Evolutionary conservation across 2,888 invertebrate genomes (phyloP).

Genomic region (Caenorhabditis japonica): DNA sequence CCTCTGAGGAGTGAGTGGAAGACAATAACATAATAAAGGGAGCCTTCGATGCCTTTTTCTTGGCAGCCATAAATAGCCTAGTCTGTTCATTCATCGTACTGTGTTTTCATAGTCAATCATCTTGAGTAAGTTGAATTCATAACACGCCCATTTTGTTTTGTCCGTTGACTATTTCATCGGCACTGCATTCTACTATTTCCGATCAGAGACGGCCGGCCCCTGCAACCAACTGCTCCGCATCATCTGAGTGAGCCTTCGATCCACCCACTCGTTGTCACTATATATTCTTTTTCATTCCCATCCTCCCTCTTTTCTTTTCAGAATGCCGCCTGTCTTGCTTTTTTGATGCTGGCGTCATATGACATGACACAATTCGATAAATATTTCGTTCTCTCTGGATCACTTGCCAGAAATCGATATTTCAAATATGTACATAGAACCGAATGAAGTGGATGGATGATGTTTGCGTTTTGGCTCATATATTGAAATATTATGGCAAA

Average conservation of each 20-base stretch:
- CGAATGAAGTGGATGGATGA: conserved; percentile 22
- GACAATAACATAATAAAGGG: not conserved
- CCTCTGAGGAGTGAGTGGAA: not conserved
- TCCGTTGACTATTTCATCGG: conserved; percentile 9
- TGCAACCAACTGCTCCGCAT: conserved; percentile 39
- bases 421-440: too few species aligned
- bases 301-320: conserved; percentile 6
- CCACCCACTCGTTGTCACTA: conserved; percentile 50
- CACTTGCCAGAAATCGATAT: conserved; percentile 34
- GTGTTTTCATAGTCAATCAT: conserved; percentile 18
- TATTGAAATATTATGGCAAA: conserved; percentile 39
- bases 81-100: not conserved
- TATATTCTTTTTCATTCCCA: too few species aligned
- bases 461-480: conserved; percentile 41
- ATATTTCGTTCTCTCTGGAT: conserved; percentile 31
- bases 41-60: not conserved
- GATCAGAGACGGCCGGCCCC: conserved; percentile 25
- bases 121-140: conserved; percentile 21
- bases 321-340: conserved; percentile 3
- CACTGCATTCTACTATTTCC: conserved; percentile 23
- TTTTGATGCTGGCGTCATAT: conserved; percentile 11
- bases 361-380: conserved; percentile 9
- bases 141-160: conserved; percentile 15
- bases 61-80: not conserved
- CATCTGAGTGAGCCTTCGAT: conserved; percentile 42